Base-by-base conservation (phyloP, 2,888 invertebrate genomes). In the Eupeodes latifasciatus region DNA sequence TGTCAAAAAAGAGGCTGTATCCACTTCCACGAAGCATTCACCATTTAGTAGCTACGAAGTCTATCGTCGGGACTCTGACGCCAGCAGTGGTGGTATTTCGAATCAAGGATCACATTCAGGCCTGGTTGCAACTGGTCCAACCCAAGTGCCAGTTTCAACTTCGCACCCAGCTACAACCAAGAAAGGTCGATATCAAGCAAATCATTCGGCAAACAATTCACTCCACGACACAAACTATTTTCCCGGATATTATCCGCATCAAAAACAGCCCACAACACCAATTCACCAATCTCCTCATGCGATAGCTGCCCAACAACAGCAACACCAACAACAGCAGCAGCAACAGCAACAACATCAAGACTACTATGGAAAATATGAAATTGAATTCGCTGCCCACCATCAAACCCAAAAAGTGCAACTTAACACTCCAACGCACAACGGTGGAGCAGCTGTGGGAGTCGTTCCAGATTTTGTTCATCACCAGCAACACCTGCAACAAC, bases 1-100 rank as follows among this genome's bases (percentile, higher is more conserved):
- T 55, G 92, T 94, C 55, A 94, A 93, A 85, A 94, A 94, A 83
- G 94, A 94, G 90, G 92, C 93, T 34, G 93, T 93, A 12, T 93
- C 93, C 59, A 93, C 94, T n/a, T 92, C 94, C 12, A 92, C 93
- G 14, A 93, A 93, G 89, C 91, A 91, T 64, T 92, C 93, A 19
- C 92, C 93, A 4, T 93, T 92, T 80, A 89, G 89, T 71, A 93
- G 92, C 83, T 93, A 93, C 74, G 94, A 94, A 74, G 90, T 74
- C 34, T 91, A 90, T 55, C 90, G 90, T 49, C 90, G 90, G 16
- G 92, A 92, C 64, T 91, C 92, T 11, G 93, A 92, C 44, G 90
- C 91, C 62, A 89, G 81, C 62, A 89, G 89, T 49, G 81, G 84
- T 27, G 85, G 85, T 4, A 81, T 91, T 27, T 90, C 91, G 0